These are phyloP conservation scores for Griposia aprilina DNA, from an alignment of 2,888 invertebrate species.

Conservation along the genomic window DNA sequence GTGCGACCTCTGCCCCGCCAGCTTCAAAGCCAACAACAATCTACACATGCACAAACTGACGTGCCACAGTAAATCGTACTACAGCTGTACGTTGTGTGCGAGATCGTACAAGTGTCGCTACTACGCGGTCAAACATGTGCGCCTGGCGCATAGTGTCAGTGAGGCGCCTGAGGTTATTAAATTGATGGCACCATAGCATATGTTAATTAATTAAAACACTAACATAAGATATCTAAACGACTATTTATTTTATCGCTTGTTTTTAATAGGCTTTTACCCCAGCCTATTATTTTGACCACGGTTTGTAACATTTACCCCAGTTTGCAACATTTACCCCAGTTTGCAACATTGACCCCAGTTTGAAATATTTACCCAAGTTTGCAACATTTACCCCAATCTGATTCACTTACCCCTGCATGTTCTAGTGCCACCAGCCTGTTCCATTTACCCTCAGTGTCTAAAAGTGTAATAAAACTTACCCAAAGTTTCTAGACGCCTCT, in stretches of 20 bases:
- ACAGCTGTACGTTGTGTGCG: conserved; percentile 62
- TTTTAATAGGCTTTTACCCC: neutral
- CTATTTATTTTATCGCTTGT: neutral
- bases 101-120: conserved; percentile 73
- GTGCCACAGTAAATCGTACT: conserved; percentile 71
- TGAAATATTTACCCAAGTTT: neutral
- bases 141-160: conserved; percentile 69
- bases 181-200: neutral
- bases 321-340: neutral
- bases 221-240: neutral
- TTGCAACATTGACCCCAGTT: neutral
- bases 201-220: neutral
- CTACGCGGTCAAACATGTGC: conserved; percentile 75
- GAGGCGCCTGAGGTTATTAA: conserved; percentile 49
- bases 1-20: conserved; percentile 79
- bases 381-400: neutral
- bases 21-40: conserved; percentile 78
- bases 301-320: neutral
- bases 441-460: too few species aligned
- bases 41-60: conserved; percentile 77
- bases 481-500: too few species aligned
- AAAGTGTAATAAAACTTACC: too few species aligned
- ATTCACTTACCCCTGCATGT: neutral
- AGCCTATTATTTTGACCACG: neutral
- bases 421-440: neutral